phyloP scores from a whole-genome alignment of 2,888 invertebrate species.

The Polydrusus cervinus region DNA sequence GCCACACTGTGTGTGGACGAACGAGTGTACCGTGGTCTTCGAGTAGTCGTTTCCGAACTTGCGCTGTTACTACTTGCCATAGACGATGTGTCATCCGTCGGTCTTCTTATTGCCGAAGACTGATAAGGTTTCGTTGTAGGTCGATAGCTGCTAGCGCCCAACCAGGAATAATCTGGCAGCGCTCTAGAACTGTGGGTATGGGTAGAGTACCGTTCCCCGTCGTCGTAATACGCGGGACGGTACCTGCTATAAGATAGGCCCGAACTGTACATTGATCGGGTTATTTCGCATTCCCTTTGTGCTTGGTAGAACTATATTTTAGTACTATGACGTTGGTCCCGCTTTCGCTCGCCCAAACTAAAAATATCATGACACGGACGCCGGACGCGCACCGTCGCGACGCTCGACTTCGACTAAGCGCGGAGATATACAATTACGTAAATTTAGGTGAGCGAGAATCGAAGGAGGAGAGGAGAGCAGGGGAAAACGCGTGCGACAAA shows the following conservation, averaged over 20 bases:
- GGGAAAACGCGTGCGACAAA: slow-evolving; percentile 53
- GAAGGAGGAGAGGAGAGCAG: slow-evolving; percentile 48
- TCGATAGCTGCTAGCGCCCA: slow-evolving; percentile 51
- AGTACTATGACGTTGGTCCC: slow-evolving; percentile 31
- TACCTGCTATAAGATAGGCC: slow-evolving; percentile 66
- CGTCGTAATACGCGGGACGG: slow-evolving; percentile 66
- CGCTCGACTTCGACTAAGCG: slow-evolving; percentile 60
- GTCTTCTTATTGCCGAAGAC: slow-evolving; percentile 47
- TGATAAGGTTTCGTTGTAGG: slow-evolving; percentile 37
- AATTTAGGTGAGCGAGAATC: slow-evolving; percentile 56
- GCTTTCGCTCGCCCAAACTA: slow-evolving; percentile 72
- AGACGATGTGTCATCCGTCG: slow-evolving; percentile 58
- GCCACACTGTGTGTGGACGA: slow-evolving; percentile 87
- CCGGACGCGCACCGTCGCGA: slow-evolving; percentile 61
- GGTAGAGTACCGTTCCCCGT: slow-evolving; percentile 54
- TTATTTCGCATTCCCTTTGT: slow-evolving; percentile 53
- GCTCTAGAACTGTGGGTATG: slow-evolving; percentile 46
- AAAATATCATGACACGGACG: slow-evolving; percentile 73
- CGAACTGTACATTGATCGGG: slow-evolving; percentile 63
- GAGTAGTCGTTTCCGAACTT: slow-evolving; percentile 64
- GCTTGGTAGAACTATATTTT: slow-evolving; percentile 33
- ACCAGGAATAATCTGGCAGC: slow-evolving; percentile 51
- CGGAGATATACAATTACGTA: slow-evolving; percentile 60
- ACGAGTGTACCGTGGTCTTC: slow-evolving; percentile 83
- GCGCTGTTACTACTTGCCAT: slow-evolving; percentile 56